Evolutionary conservation across 2,797 vertebrate genomes (phyloP).

Genomic region (Schizothorax lantsangensis): DNA sequence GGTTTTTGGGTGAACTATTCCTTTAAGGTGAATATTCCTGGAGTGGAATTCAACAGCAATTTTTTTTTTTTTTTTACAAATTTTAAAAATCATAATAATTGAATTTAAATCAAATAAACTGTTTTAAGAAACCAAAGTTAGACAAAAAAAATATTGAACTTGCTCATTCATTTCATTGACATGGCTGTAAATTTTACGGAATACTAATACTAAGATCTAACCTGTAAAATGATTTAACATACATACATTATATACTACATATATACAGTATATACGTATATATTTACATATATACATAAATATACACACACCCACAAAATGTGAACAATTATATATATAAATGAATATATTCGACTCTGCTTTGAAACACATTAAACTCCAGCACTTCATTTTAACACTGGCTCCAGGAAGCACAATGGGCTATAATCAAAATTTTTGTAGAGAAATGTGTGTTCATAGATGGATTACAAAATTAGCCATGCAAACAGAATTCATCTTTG

Average conservation of each 20-base stretch:
- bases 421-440: conserved; percentile 47
- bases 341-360: background rate
- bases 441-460: conserved; percentile 38
- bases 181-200: background rate
- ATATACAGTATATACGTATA: too few relatives aligned
- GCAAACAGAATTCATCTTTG: conserved; percentile 44
- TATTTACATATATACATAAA: too few relatives aligned
- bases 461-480: conserved; percentile 32
- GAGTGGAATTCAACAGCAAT: background rate
- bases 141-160: background rate
- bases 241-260: too few relatives aligned
- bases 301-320: background rate
- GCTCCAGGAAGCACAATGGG: conserved; percentile 15
- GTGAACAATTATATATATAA: background rate
- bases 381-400: conserved; percentile 1
- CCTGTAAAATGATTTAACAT: too few relatives aligned
- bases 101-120: background rate
- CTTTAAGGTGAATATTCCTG: too few relatives aligned
- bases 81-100: background rate
- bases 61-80: background rate
- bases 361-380: background rate
- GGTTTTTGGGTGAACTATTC: background rate
- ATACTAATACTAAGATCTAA: too few relatives aligned
- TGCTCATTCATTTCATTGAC: background rate
- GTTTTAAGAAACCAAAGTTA: background rate